Evolutionary conservation across 2,888 invertebrate genomes (phyloP), one percentile per base, ranked within the genome.

Genomic region (Drosophila robusta): DNA sequence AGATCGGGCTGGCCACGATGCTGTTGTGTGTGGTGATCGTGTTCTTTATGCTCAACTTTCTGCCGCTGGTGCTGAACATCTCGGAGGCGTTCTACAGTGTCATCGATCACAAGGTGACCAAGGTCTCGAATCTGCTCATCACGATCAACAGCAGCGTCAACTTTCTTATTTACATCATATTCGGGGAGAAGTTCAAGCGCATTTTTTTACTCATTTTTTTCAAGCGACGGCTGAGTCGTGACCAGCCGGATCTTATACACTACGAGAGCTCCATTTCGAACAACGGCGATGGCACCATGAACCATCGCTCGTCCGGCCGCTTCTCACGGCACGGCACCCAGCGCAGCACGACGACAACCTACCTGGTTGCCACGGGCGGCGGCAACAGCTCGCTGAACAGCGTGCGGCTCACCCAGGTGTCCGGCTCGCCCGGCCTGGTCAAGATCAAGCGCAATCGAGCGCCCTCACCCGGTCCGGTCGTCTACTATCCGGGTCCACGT

Each of bases 71-170:
- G 67, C 95, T 96, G 85, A 98, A 98, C 93, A 95, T 97, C 42
- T 94, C 96, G 89, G 97, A 98, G 92, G 96, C 96, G 41, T 97
- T 97, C 89, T 94, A 94, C 88, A 93, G 93, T 65, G 93, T 93
- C 47, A 94, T 94, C 64, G 93, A 94, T 76, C 95, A 95, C 83
- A 94, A 95, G 87, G 93, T 97, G 85, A 95, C 97, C 55, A 96
- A 96, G 89, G 94, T 95, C 38, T 97, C 97, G 90, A 99, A 99
- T 93, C 94, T 99, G 60, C 94, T 99, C 72, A 98, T 99, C 61
- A 98, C 98, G 73, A 95, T 99, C 91, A 99, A 99, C 93, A 98
- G 98, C 90, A 98, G 98, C 90, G 97, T 98, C 71, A 99, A 99
- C 93, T 99, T 99, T 92, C 95, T 99, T 76, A 98, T 99, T 86